These are phyloP conservation scores for Deilephila elpenor DNA, from an alignment of 2,888 invertebrate genomes.

Conservation along the genomic window DNA sequence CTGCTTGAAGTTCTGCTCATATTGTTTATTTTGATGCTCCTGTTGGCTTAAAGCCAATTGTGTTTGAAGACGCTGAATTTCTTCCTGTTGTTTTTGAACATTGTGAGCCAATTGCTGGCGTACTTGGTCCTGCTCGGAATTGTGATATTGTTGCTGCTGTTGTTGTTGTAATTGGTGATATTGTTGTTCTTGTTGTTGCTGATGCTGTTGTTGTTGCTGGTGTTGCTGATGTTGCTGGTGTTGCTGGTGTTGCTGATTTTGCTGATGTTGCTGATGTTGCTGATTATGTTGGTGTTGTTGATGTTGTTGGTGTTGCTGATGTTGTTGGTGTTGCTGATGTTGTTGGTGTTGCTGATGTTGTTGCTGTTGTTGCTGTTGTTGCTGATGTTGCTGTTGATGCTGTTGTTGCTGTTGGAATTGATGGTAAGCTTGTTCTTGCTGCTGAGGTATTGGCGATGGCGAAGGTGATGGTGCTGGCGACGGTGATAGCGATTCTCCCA, in stretches of 20 bases:
- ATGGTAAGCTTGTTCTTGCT: too few species aligned
- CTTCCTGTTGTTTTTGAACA: conserved; percentile 82
- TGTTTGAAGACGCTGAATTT: conserved; percentile 78
- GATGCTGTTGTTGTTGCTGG: conserved; percentile 53
- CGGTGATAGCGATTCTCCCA: conserved; percentile 49
- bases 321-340: too few species aligned
- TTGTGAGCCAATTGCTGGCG: conserved; percentile 75
- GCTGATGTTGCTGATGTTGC: conserved; percentile 33
- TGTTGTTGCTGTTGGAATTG: too few species aligned
- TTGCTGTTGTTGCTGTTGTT: too few species aligned
- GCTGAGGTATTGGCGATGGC: conserved; percentile 25
- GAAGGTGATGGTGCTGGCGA: not conserved
- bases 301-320: too few species aligned
- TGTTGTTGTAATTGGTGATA: conserved; percentile 55
- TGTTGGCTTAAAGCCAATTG: conserved; percentile 72
- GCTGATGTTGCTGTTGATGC: too few species aligned
- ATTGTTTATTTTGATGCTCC: conserved; percentile 49
- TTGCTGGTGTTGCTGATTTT: conserved; percentile 54
- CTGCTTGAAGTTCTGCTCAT: conserved; percentile 51
- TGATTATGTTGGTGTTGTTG: conserved; percentile 32
- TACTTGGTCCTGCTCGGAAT: conserved; percentile 74
- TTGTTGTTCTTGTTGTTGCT: conserved; percentile 54
- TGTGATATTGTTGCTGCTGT: conserved; percentile 70
- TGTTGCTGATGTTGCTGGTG: conserved; percentile 59
- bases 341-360: too few species aligned